Base-by-base conservation (phyloP, 2,888 invertebrate genomes). In the Alloplasta piceator region DNA sequence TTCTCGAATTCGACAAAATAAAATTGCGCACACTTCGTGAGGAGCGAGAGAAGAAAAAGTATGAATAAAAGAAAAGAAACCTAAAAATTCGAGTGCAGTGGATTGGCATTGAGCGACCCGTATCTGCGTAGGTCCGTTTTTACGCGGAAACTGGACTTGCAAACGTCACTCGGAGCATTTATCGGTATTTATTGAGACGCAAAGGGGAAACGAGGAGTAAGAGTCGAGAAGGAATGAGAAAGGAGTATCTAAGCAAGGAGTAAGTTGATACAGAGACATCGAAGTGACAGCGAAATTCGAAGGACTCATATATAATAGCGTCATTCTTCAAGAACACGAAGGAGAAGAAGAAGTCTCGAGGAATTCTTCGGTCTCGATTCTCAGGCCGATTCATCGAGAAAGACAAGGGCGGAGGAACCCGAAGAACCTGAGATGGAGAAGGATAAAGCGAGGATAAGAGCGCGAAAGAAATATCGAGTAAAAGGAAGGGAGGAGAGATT, bases 361-460 rank as follows among this genome's bases (percentile, higher is more conserved):
- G 70, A 77, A 60, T 74, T 77, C 60, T 68, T 60, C 39, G 64
- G 64, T 16, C 55, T 38, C 3, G 26, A 26, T 14, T 26, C 26
- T 26, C 10, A 26, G 9, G 36, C 55, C 43, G 61, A 50, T 48
- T 60, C 60, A 61, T 0, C 56, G 26, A 5, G 68, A 64, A 43
- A 41, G 60, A 26, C 26, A 1, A 58, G 41, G 66, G 73, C 60
- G 73, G 73, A 66, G 81, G 76, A 73, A 52, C 55, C 50, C 63
- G 56, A 63, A 83, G 75, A 74, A 50, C 66, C 50, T 72, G 50
- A 79, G 78, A 68, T 66, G 66, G 77, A 82, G 78, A 78, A 66
- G 82, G 77, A 80, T 83, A 76, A 78, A 85, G 26, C 26, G 26
- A 26, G 26, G 26, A 38, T 70, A 73, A 66, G 78, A 80, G 76